Conservation (phyloP, 2,888 invertebrate genomes). For the Sminthurinus aureus region DNA sequence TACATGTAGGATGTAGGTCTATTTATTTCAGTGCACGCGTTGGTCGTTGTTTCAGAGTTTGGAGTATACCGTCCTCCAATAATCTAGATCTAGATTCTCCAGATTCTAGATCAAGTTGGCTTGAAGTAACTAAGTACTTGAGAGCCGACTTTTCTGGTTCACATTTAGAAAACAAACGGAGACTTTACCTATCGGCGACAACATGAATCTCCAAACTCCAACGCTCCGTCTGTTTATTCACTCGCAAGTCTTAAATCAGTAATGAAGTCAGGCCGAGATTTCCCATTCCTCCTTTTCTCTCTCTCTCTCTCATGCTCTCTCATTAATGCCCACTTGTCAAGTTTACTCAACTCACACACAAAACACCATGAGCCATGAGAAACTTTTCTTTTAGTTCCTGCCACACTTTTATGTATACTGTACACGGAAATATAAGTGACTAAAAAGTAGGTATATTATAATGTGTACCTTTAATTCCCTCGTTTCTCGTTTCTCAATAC, state of each 20-base stretch:
- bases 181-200: slow-evolving; percentile 23
- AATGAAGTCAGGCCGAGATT: slow-evolving; percentile 8
- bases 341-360: neutral
- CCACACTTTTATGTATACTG: neutral
- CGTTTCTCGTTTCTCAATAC: too few relatives aligned
- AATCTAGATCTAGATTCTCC: too few relatives aligned
- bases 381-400: slow-evolving; percentile 4
- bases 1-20: too few relatives aligned
- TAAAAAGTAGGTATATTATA: too few relatives aligned
- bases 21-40: too few relatives aligned
- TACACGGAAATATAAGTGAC: too few relatives aligned
- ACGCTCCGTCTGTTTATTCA: slow-evolving; percentile 27
- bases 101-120: too few relatives aligned
- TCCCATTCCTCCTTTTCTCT: neutral
- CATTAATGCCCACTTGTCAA: slow-evolving; percentile 8
- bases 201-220: neutral
- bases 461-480: too few relatives aligned
- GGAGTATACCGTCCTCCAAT: too few relatives aligned
- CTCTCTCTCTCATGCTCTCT: neutral
- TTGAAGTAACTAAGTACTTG: neutral
- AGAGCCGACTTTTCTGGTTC: slow-evolving; percentile 2
- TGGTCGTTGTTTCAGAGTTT: too few relatives aligned
- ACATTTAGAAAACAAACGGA: slow-evolving; percentile 6
- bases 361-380: neutral
- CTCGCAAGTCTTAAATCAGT: slow-evolving; percentile 29